phyloP scores from a whole-genome alignment of 2,797 vertebrate species.

The Pseudotriccus pelzelni region DNA sequence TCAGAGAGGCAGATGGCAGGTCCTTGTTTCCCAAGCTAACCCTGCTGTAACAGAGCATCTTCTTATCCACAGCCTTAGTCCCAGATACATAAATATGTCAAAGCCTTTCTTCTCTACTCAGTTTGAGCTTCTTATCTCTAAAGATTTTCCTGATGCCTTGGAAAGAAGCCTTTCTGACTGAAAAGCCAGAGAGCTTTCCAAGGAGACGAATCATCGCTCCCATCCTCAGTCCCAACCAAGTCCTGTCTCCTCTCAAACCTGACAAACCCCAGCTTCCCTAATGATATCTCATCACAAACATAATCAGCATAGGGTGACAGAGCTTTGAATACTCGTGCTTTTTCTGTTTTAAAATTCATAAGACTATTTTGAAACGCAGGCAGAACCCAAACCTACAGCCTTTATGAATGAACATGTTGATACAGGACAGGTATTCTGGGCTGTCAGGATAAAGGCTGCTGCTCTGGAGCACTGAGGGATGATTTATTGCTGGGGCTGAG shows the following conservation, averaged over 20 bases:
- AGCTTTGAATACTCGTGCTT: neutral
- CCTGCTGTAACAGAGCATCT: neutral
- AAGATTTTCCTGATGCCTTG: neutral
- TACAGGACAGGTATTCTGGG: neutral
- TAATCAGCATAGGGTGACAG: neutral
- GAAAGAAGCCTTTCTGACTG: neutral
- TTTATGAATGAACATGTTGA: neutral
- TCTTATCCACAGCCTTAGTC: neutral
- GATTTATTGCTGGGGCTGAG: conserved; percentile 8
- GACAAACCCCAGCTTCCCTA: neutral
- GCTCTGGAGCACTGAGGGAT: conserved; percentile 31
- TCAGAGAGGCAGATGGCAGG: neutral
- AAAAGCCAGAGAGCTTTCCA: neutral
- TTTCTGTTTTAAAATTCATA: neutral
- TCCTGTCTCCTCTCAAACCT: neutral
- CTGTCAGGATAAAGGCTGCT: neutral
- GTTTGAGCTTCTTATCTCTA: neutral
- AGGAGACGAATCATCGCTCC: neutral
- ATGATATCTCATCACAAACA: neutral
- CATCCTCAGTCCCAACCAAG: neutral
- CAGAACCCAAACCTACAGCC: neutral
- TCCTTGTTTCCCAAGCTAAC: neutral
- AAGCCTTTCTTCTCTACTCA: neutral
- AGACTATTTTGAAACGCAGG: neutral
- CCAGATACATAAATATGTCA: neutral